phyloP scores from a whole-genome alignment of 2,888 invertebrate genomes.

The Cheilosia soror region DNA sequence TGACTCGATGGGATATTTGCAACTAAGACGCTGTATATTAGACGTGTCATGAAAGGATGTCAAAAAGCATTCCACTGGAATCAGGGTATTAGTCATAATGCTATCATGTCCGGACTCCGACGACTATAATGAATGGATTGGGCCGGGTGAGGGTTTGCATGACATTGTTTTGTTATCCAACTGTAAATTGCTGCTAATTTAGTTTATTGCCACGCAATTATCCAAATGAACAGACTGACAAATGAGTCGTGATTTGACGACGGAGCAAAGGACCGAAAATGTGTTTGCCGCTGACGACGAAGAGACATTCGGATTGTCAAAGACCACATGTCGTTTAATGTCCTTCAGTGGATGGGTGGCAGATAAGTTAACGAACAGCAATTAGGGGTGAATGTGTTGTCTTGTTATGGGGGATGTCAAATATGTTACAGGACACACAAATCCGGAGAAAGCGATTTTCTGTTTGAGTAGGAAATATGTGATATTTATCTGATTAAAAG shows the following conservation, averaged over 20 bases:
- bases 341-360: slow-evolving; percentile 33
- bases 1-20: slow-evolving; percentile 51
- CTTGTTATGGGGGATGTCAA: slow-evolving; percentile 8
- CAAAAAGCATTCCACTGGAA: slow-evolving; percentile 55
- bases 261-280: slow-evolving; percentile 55
- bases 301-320: slow-evolving; percentile 67
- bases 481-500: too few species aligned
- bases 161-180: slow-evolving; percentile 75
- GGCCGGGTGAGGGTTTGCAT: slow-evolving; percentile 26
- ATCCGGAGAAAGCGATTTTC: slow-evolving; percentile 25
- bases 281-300: slow-evolving; percentile 27
- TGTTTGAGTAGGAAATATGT: not conserved
- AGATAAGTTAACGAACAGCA: slow-evolving; percentile 63
- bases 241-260: slow-evolving; percentile 79
- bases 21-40: slow-evolving; percentile 54
- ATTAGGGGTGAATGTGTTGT: slow-evolving; percentile 58
- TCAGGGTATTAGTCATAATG: slow-evolving; percentile 72
- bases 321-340: slow-evolving; percentile 76
- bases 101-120: slow-evolving; percentile 54
- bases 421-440: slow-evolving; percentile 31
- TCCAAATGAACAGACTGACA: slow-evolving; percentile 83
- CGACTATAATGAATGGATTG: slow-evolving; percentile 58
- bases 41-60: slow-evolving; percentile 48
- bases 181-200: slow-evolving; percentile 83
- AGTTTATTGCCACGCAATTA: slow-evolving; percentile 83